These are phyloP conservation scores for Polietes domitor DNA, from an alignment of 2,888 invertebrate genomes.

Conservation along the genomic window DNA sequence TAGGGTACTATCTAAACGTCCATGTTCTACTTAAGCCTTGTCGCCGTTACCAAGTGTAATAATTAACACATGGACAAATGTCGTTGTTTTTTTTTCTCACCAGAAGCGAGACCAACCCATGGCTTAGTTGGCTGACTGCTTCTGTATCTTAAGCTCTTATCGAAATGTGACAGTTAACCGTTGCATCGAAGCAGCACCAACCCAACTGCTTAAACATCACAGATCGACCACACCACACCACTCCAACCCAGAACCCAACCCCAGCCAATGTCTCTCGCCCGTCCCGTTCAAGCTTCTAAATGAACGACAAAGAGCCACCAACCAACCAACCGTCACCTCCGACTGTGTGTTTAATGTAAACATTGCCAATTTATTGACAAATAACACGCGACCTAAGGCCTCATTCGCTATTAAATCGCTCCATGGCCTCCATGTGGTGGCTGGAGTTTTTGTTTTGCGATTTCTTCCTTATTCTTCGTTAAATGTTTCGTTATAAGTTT, in stretches of 20 bases:
- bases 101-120: neutral
- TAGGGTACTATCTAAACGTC: no score
- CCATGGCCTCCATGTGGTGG: neutral
- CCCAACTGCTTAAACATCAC: neutral
- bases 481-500: slow-evolving; percentile 44
- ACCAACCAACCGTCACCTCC: slow-evolving; percentile 24
- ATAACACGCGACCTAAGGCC: slow-evolving; percentile 71
- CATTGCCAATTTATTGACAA: slow-evolving; percentile 71
- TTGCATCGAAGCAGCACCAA: slow-evolving; percentile 53
- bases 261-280: neutral
- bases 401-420: slow-evolving; percentile 56
- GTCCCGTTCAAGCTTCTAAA: neutral
- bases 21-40: no score
- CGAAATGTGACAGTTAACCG: slow-evolving; percentile 65
- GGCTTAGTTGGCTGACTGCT: slow-evolving; percentile 4
- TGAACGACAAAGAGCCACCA: neutral
- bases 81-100: neutral
- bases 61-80: slow-evolving; percentile 14
- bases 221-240: slow-evolving; percentile 6
- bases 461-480: slow-evolving; percentile 29
- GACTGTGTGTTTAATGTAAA: slow-evolving; percentile 66
- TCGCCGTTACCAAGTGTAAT: neutral
- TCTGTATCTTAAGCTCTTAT: slow-evolving; percentile 30
- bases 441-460: neutral
- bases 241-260: slow-evolving; percentile 15